Base-by-base conservation (phyloP, 1,140 invertebrate species). In the Patella vulgata region DNA sequence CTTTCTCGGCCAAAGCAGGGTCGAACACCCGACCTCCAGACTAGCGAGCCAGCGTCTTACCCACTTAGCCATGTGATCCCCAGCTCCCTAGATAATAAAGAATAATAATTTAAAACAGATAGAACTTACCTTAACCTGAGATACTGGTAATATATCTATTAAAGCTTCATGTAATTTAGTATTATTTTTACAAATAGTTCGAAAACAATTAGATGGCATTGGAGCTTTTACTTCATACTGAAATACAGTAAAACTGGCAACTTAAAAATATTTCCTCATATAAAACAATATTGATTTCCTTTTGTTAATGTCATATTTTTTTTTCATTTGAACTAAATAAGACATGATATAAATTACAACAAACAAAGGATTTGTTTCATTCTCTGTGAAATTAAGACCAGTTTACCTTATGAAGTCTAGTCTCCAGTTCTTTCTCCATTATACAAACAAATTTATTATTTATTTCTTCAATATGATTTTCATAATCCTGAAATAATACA, bases 101-200 rank as follows among this genome's bases (percentile, higher is more conserved):
- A n/a, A n/a, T n/a, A n/a, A n/a, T n/a, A n/a, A n/a, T n/a, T n/a
- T n/a, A 36, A 8, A 36, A 36, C 21, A 23, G 27, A 55, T 4
- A 11, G 12, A 6, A 71, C 79, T 62, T 71, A 86, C 83, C 72
- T 77, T 75, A 44, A 85, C 77, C 59, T 84, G 80, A 36, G 75
- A 56, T n/a, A 71, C 55, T 17, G 85, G 82, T 57, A 86, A 68
- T 36, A 87, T 74, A 43, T 85, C 84, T 23, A 80, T 70, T 52
- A 98, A 89, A 25, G 94, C 94, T 86, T 97, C 95, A 79, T 98
- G 93, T 53, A 98, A 86, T 85, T 96, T 97, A 4, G 91, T 89
- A 78, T 98, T 87, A 82, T 97, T 94, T 83, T 92, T 91, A 53
- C 93, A 95, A 76, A 98, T 93, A 84, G 91, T 92, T 65, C 93